Base-by-base conservation (phyloP, 2,113 vertebrate species). In the Anser cygnoides region DNA sequence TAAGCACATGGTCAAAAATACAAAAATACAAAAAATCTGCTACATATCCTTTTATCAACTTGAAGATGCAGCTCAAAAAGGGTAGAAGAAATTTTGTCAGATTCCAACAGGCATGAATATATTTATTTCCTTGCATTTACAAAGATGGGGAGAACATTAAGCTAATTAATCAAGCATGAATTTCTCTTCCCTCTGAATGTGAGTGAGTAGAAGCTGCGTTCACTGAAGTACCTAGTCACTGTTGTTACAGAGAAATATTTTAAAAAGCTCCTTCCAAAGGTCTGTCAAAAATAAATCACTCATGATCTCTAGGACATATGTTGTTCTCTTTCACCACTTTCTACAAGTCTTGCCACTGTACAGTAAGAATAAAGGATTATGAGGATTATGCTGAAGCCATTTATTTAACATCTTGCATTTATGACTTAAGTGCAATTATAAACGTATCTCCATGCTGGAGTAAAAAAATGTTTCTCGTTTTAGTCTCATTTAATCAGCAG, bases 81-180 rank as follows among this genome's bases (percentile, higher is more conserved):
- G 55, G 0, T 17, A 59, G 10, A 21, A 84, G 17, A 33, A 41
- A 17, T n/a, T 50, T 61, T 65, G 18, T 28, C 72, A 49, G 20
- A 49, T 62, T 52, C 37, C 67, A 35, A 26, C 28, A 29, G 31
- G 19, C 12, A 5, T 21, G 9, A 52, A 35, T 21, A 1, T 19
- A 21, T 66, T n/a, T 43, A 10, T 2, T 7, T 43, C 26, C 3
- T 67, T 77, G 43, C 14, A 18, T 57, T 84, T 68, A 61, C 31
- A 44, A 49, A 80, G 11, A 35, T 13, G 17, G 29, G 11, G 17
- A 81, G 10, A 28, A 15, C 21, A 17, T 18, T 11, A 75, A 33
- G 9, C 63, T 57, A 58, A 83, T 52, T 37, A 1, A 0, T 31
- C 28, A 76, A 70, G 22, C 3, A 1, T 19, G 14, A 2, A 44